Base-by-base conservation (phyloP, 2,797 vertebrate species). In the Rachycentron canadum region DNA sequence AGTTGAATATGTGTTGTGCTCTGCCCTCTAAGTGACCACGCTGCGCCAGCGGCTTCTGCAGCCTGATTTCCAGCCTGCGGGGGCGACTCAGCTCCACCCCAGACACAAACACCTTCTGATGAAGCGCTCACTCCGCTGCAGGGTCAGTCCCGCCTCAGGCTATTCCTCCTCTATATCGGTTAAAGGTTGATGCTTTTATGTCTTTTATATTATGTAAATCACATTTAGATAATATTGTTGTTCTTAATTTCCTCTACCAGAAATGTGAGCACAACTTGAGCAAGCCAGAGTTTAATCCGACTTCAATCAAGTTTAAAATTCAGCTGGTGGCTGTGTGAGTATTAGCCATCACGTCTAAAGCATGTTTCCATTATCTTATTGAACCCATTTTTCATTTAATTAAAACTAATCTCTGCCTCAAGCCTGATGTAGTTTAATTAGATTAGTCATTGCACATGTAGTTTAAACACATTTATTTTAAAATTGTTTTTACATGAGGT, bases 251-350 rank as follows among this genome's bases (percentile, higher is more conserved):
- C 30, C 47, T 64, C 59, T 64, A 81, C 30, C 93, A 99, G 98
- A 99, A 97, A 96, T 99, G 98, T 90, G 98, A 99, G 90, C 98
- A 99, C 94, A 99, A 99, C 92, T 90, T 99, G 94, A 99, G 98
- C 95, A 99, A 99, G 86, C 98, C 98, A 9, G 98, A 99, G 91
- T 99, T 99, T 91, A 99, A 99, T 91, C 98, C 98, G 49, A 99
- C 98, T 25, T 99, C 98, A 73, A 99, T 99, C 90, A 99, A 99
- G 95, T 99, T 99, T 92, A 99, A 99, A 95, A 99, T 99, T 78
- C 98, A 99, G 83, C 94, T 99, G 87, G 98, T 99, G 89, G 98
- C 98, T 86, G 96, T 99, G 98, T 99, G 91, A 99, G 98, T 99
- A 93, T 83, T 19, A 11, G 28, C 38, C 57, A 16, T 73, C 38